These are phyloP conservation scores for Mobula birostris DNA, from an alignment of 2,113 vertebrate genomes.

Conservation along the genomic window DNA sequence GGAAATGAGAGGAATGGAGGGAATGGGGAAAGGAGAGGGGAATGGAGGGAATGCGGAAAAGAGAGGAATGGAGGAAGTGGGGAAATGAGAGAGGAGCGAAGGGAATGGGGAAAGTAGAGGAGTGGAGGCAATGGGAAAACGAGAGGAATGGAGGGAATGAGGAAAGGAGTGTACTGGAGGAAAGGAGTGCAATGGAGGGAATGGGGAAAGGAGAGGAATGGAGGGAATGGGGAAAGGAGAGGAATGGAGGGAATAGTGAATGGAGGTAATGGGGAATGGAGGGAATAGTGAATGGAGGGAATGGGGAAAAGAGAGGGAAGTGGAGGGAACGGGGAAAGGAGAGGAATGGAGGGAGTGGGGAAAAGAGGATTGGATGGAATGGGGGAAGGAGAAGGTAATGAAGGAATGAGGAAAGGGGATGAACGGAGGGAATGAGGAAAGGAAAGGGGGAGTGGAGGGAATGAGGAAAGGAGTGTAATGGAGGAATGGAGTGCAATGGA, in stretches of 20 bases:
- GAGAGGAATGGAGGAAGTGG: not conserved
- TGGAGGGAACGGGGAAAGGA: not conserved
- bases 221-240: not conserved
- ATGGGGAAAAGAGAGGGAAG: not conserved
- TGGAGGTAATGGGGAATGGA: no score
- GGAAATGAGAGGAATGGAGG: no score
- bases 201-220: no score
- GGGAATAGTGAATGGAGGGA: fast-evolving
- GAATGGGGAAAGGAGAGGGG: not conserved
- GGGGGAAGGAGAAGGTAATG: not conserved
- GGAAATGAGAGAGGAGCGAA: not conserved
- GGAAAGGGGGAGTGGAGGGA: no score
- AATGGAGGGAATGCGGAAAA: not conserved
- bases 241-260: not conserved
- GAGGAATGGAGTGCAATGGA: not conserved
- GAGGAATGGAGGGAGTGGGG: not conserved
- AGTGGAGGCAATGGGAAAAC: no score
- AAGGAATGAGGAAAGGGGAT: not conserved
- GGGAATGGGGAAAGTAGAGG: no score
- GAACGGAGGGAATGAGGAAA: no score
- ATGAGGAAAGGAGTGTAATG: not conserved
- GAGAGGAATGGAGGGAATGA: not conserved
- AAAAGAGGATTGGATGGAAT: not conserved
- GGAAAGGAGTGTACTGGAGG: no score
- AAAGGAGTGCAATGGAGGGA: no score